A percentile compares a stretch with the other conserved stretches of the same genome.
Evolutionary conservation across 2,113 vertebrate genomes (phyloP).

Genomic region (Rattus rattus): DNA sequence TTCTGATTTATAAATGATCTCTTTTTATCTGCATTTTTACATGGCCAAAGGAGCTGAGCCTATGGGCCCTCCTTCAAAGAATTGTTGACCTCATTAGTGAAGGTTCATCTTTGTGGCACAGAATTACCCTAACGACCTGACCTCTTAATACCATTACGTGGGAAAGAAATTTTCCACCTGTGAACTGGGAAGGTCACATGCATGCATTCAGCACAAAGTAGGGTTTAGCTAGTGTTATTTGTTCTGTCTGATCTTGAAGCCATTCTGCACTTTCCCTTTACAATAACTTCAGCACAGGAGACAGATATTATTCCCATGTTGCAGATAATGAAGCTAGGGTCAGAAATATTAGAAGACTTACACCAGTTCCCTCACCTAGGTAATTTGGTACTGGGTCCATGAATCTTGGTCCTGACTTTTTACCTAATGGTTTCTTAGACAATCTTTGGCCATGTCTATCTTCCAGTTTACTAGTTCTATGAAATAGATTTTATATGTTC

Average conservation of each 20-base stretch:
- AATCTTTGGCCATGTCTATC: constrained; percentile 12
- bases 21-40: not conserved
- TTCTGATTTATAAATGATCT: not conserved
- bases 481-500: not conserved
- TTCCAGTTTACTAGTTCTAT: constrained; percentile 4
- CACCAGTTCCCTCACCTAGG: not conserved
- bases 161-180: not conserved
- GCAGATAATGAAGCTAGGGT: not conserved
- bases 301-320: not conserved
- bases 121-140: no score
- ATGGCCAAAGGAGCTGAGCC: not conserved
- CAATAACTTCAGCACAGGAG: not conserved
- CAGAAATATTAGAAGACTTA: not conserved
- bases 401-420: not conserved
- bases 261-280: not conserved
- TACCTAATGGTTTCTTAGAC: not conserved
- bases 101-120: not conserved
- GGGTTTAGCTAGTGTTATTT: not conserved
- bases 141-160: not conserved
- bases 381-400: not conserved
- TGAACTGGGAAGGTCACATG: not conserved
- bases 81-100: not conserved
- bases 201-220: not conserved
- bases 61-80: not conserved
- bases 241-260: not conserved